A percentile compares a stretch with the other conserved stretches of the same genome.
Evolutionary conservation across 2,797 vertebrate genomes (phyloP).

Genomic region (Crypturellus tataupa): DNA sequence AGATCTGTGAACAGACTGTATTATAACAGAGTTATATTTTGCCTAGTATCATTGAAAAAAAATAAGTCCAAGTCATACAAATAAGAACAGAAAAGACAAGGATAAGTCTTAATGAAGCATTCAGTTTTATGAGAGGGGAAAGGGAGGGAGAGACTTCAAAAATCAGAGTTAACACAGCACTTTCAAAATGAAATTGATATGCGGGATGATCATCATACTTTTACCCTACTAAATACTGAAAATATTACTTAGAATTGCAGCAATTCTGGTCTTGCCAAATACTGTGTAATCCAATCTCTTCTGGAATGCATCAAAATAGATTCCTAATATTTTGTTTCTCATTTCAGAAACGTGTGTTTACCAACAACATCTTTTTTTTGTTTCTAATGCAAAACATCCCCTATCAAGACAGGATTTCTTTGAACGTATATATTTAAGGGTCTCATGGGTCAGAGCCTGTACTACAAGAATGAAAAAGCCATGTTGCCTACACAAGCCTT

Average conservation of each 20-base stretch:
- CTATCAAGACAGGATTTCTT: neutral
- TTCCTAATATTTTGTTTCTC: rapidly evolving
- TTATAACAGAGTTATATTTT: neutral
- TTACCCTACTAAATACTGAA: neutral
- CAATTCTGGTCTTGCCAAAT: neutral
- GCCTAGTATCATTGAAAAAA: neutral
- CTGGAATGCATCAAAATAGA: neutral
- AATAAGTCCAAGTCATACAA: neutral
- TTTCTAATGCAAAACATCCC: neutral
- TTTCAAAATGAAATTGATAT: neutral
- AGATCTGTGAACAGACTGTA: neutral
- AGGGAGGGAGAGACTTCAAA: neutral
- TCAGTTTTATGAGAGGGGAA: neutral
- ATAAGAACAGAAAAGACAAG: neutral
- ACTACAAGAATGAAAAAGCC: neutral
- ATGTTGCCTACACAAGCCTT: neutral
- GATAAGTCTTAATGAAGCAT: neutral
- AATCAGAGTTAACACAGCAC: neutral
- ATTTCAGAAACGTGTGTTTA: neutral
- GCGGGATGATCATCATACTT: neutral
- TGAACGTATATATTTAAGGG: neutral
- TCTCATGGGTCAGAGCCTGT: neutral
- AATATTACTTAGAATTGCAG: neutral
- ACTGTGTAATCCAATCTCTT: rapidly evolving
- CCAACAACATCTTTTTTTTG: neutral